Evolutionary conservation across 2,797 vertebrate species (phyloP).

Genomic region (Tapirus indicus): DNA sequence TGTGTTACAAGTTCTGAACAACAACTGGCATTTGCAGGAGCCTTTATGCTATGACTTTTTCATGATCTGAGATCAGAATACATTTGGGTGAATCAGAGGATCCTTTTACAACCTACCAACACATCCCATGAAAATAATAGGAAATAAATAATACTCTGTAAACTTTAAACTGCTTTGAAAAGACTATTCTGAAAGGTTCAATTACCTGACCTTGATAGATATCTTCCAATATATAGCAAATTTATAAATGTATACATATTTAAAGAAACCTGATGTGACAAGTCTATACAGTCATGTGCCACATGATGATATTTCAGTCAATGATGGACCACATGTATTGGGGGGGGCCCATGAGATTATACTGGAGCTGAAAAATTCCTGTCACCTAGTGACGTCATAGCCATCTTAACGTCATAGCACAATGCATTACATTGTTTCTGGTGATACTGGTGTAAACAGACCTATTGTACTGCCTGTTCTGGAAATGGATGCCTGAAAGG

Average conservation of each 20-base stretch:
- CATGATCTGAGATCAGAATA: not conserved
- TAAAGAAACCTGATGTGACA: constrained; percentile 42
- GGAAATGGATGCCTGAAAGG: too few relatives aligned
- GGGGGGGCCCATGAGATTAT: too few relatives aligned
- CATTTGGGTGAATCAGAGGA: not conserved
- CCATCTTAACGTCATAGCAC: too few relatives aligned
- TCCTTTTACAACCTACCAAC: not conserved
- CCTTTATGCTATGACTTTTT: not conserved
- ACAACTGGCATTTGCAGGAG: not conserved
- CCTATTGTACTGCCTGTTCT: too few relatives aligned
- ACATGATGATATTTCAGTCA: too few relatives aligned
- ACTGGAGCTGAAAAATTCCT: too few relatives aligned
- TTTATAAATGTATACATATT: constrained; percentile 56
- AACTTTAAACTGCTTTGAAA: not conserved
- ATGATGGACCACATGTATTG: too few relatives aligned
- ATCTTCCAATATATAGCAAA: constrained; percentile 54
- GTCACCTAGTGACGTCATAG: too few relatives aligned
- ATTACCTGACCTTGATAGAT: constrained; percentile 54
- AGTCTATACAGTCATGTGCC: not conserved
- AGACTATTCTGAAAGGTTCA: constrained; percentile 26
- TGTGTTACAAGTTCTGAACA: not conserved
- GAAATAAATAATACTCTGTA: constrained; percentile 7
- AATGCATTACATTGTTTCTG: too few relatives aligned
- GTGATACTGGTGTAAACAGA: too few relatives aligned
- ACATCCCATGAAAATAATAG: not conserved